phyloP scores from a whole-genome alignment of 1,140 invertebrate species.

The Ostrea edulis region DNA sequence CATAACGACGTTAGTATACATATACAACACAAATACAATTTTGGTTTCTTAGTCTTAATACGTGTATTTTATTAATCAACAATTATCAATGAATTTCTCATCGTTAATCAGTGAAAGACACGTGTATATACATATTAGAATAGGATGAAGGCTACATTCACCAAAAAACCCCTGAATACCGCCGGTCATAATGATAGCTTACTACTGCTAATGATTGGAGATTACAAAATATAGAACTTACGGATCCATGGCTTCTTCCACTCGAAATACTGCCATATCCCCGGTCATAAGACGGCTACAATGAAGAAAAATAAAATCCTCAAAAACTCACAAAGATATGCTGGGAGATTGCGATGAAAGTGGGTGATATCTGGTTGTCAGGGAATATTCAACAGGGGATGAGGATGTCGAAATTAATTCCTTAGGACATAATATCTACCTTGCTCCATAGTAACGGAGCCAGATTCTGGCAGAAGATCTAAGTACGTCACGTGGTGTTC shows the following conservation, averaged over 20 bases:
- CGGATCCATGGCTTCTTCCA: constrained; percentile 59
- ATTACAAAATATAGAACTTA: constrained; percentile 45
- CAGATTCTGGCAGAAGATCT: constrained; percentile 40
- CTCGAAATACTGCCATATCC: constrained; percentile 60
- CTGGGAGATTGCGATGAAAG: neutral
- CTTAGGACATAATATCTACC: constrained; percentile 12
- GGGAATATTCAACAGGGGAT: constrained; percentile 26
- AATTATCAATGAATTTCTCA: too few species aligned
- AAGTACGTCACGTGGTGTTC: constrained; percentile 26
- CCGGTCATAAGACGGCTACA: constrained; percentile 59
- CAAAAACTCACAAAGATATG: constrained; percentile 4
- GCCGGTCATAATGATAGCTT: neutral
- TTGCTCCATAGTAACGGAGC: constrained; percentile 20
- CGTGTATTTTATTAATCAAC: too few species aligned
- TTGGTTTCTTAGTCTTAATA: too few species aligned
- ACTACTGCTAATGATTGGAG: neutral
- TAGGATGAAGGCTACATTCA: too few species aligned
- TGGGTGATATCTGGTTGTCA: constrained; percentile 25
- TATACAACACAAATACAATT: too few species aligned
- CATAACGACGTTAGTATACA: too few species aligned
- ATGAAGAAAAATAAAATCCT: constrained; percentile 46
- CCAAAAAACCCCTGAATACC: too few species aligned
- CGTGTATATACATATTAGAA: too few species aligned
- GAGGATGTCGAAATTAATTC: constrained; percentile 24
- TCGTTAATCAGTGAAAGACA: too few species aligned